A percentile compares a stretch with the other conserved stretches of the same genome.
Evolutionary conservation across 2,888 invertebrate species (phyloP).

Genomic region (Caenorhabditis virilis): DNA sequence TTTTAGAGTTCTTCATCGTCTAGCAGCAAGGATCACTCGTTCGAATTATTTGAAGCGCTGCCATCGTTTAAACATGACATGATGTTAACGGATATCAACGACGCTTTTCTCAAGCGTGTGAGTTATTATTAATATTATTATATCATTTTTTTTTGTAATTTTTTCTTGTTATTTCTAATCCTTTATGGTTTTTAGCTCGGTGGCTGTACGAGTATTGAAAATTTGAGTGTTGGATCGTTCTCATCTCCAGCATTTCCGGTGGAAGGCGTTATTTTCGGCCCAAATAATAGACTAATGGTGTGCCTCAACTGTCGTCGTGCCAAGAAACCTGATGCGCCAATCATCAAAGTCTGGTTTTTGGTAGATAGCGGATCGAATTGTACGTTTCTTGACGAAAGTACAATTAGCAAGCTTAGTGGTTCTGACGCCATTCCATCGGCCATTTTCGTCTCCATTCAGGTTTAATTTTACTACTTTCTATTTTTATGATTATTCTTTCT

Average conservation of each 20-base stretch:
- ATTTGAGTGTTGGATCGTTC: conserved; percentile 37
- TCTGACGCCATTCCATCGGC: conserved; percentile 39
- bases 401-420: conserved; percentile 32
- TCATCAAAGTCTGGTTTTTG: conserved; percentile 42
- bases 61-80: conserved; percentile 38
- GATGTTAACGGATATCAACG: conserved; percentile 45
- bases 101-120: conserved; percentile 31
- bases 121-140: conserved; percentile 27
- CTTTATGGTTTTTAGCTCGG: conserved; percentile 38
- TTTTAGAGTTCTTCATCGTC: conserved; percentile 23
- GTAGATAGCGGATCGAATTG: conserved; percentile 43
- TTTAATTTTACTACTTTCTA: conserved; percentile 8
- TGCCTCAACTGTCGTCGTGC: conserved; percentile 39
- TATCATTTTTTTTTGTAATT: conserved; percentile 14
- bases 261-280: conserved; percentile 35
- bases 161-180: conserved; percentile 36
- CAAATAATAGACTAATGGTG: conserved; percentile 42
- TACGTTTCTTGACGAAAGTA: conserved; percentile 39
- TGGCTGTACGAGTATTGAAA: conserved; percentile 30
- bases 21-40: conserved; percentile 16
- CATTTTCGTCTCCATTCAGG: conserved; percentile 38
- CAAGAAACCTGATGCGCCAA: conserved; percentile 44
- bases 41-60: conserved; percentile 31
- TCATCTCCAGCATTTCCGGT: conserved; percentile 11
- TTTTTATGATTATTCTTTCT: conserved; percentile 32